phyloP scores from a whole-genome alignment of 2,888 invertebrate species.

The Drosophila eohydei region DNA sequence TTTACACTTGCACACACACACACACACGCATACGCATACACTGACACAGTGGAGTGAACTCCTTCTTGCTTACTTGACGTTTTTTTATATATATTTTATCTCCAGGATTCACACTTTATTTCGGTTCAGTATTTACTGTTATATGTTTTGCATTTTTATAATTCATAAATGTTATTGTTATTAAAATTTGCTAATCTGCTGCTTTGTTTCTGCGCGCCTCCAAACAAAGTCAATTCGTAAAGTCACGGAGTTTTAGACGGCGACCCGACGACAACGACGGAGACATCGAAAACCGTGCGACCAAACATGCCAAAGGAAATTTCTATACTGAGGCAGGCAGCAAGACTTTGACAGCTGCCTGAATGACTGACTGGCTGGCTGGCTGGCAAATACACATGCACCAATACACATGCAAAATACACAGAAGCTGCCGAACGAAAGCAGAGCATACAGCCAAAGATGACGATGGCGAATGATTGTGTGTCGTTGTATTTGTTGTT shows the following conservation, averaged over 20 bases:
- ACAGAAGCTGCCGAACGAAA: constrained; percentile 72
- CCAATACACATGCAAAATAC: constrained; percentile 28
- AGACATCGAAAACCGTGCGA: constrained; percentile 45
- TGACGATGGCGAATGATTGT: constrained; percentile 52
- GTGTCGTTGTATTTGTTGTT: constrained; percentile 24
- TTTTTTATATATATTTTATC: constrained; percentile 12
- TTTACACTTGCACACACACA: constrained; percentile 49
- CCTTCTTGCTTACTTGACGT: constrained; percentile 60
- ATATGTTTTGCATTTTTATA: neutral
- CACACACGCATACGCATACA: constrained; percentile 19
- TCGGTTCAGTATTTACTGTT: constrained; percentile 5
- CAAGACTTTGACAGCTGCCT: constrained; percentile 56
- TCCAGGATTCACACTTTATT: constrained; percentile 20
- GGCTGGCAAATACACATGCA: constrained; percentile 38
- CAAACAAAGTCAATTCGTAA: constrained; percentile 41
- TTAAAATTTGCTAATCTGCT: constrained; percentile 38
- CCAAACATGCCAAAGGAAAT: constrained; percentile 81
- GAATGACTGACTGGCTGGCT: constrained; percentile 48
- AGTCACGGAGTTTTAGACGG: constrained; percentile 39
- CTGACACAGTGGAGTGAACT: constrained; percentile 25
- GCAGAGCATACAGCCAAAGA: constrained; percentile 70
- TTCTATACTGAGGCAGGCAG: constrained; percentile 74
- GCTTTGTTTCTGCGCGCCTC: constrained; percentile 45
- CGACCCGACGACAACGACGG: constrained; percentile 37
- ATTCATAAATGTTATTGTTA: constrained; percentile 12